phyloP scores from a whole-genome alignment of 2,113 vertebrate species.

The Oreotragus oreotragus region DNA sequence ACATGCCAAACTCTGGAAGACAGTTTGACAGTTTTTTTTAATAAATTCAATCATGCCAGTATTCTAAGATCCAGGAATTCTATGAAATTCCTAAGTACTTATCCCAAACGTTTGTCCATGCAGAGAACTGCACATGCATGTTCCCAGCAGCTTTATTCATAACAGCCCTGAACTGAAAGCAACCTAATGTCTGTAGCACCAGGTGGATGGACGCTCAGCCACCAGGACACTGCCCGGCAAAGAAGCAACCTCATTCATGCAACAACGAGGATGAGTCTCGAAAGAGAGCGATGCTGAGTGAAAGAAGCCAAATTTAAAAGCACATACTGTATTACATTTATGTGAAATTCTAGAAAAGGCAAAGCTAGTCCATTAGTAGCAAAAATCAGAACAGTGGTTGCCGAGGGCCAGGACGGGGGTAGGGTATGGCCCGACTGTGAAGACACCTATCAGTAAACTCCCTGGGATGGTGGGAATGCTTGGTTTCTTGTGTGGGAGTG shows the following conservation, averaged over 20 bases:
- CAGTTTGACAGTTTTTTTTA: background rate
- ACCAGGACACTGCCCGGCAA: background rate
- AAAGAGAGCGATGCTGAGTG: background rate
- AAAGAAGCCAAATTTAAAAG: background rate
- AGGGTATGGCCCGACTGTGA: background rate
- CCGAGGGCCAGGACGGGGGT: background rate
- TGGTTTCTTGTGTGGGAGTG: background rate
- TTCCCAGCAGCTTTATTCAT: background rate
- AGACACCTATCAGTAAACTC: background rate
- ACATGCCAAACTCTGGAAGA: background rate
- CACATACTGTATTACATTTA: background rate
- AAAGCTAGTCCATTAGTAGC: background rate
- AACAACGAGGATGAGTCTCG: background rate
- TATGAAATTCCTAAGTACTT: background rate
- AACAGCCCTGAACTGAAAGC: background rate
- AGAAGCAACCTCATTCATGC: background rate
- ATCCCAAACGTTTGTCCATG: background rate
- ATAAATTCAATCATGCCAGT: background rate
- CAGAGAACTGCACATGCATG: background rate
- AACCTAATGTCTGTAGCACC: background rate
- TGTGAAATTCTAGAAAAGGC: background rate
- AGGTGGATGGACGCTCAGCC: background rate
- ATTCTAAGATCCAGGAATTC: background rate
- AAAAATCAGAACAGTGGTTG: background rate
- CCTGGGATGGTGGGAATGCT: background rate